A percentile compares a stretch with the other conserved stretches of the same genome.
These are phyloP conservation scores for Denticeps clupeoides DNA, from an alignment of 2,797 vertebrate species.

Conservation along the genomic window DNA sequence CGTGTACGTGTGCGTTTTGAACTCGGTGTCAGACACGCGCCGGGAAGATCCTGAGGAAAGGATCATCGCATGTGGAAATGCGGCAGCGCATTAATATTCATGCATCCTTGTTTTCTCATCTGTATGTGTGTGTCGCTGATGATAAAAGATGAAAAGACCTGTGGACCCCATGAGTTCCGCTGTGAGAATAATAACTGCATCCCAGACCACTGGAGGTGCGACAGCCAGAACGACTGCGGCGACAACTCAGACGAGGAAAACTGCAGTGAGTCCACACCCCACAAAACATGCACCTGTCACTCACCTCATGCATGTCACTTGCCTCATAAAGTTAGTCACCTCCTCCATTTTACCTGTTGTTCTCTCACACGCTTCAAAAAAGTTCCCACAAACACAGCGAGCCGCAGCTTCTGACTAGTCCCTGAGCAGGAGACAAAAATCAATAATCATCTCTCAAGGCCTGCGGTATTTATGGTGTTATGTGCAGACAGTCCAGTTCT, in stretches of 20 bases:
- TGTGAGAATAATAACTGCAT: constrained; percentile 99
- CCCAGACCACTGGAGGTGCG: constrained; percentile 95
- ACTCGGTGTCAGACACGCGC: constrained; percentile 49
- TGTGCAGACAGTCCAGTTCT: no score
- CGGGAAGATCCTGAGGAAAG: constrained; percentile 55
- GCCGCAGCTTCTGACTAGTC: no score
- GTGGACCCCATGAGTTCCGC: constrained; percentile 93
- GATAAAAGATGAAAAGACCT: constrained; percentile 95
- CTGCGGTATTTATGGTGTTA: no score
- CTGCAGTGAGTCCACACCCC: constrained; percentile 96
- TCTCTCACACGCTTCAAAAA: no score
- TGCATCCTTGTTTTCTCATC: constrained; percentile 21
- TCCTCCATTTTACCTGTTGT: no score
- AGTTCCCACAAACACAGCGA: no score
- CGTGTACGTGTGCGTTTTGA: constrained; percentile 50
- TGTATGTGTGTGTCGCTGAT: no score
- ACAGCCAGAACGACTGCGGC: constrained; percentile 95
- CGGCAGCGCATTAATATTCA: constrained; percentile 59
- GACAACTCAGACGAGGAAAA: constrained; percentile 96
- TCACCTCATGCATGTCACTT: no score
- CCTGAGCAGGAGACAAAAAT: no score
- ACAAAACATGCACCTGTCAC: no score
- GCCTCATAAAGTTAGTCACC: no score
- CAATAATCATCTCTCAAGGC: no score
- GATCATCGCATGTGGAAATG: constrained; percentile 47